A percentile compares a stretch with the other conserved stretches of the same genome.
Conservation (phyloP, 1,140 invertebrate genomes). For the Lucilia sericata region DNA sequence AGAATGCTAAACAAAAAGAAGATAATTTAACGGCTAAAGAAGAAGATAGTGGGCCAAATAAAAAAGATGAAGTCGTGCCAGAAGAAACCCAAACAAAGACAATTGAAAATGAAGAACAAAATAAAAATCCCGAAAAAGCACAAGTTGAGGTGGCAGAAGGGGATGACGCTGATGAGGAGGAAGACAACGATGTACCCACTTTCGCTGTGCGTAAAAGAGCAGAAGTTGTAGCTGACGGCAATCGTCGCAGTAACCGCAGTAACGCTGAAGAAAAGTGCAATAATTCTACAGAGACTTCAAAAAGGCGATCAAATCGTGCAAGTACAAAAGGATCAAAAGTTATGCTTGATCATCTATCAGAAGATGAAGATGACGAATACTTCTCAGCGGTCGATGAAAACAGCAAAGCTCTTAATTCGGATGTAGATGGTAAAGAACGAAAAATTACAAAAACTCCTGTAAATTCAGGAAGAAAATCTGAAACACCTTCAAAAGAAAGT, state of each 20-base stretch:
- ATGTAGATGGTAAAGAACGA: conserved; percentile 28
- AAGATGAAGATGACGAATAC: conserved; percentile 55
- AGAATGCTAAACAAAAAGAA: conserved; percentile 44
- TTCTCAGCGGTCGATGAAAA: conserved; percentile 60
- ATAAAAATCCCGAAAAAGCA: neutral
- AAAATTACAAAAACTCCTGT: conserved; percentile 44
- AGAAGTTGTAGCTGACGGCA: conserved; percentile 63
- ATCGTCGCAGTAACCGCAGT: conserved; percentile 53
- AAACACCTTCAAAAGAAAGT: conserved; percentile 52
- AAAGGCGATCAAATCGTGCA: conserved; percentile 60
- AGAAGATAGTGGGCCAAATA: neutral
- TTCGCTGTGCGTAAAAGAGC: conserved; percentile 72
- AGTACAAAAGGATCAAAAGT: conserved; percentile 55
- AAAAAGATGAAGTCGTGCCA: neutral
- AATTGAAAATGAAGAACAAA: conserved; percentile 28
- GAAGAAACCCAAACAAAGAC: neutral
- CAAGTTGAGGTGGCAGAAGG: neutral
- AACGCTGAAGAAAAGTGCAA: conserved; percentile 47
- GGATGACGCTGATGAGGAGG: conserved; percentile 24
- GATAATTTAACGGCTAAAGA: neutral
- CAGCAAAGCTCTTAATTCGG: conserved; percentile 49
- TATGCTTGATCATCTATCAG: conserved; percentile 50
- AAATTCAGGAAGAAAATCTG: conserved; percentile 48
- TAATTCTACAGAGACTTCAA: conserved; percentile 50
- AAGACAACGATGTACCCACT: conserved; percentile 65